Base-by-base conservation (phyloP, 2,888 invertebrate genomes). In the Itoplectis maculator region DNA sequence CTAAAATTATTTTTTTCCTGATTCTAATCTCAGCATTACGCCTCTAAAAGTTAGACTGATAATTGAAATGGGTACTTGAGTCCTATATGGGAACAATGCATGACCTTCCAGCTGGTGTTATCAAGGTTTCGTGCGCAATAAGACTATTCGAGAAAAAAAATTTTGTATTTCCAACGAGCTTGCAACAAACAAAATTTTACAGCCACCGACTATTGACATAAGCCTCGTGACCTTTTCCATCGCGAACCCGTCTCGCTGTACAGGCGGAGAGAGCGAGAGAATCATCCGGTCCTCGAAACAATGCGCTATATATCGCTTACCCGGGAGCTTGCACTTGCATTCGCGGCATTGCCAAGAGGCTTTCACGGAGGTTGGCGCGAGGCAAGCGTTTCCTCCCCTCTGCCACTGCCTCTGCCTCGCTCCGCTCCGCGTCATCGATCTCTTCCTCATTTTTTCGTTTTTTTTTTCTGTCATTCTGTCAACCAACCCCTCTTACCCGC, bases 351-450 rank as follows among this genome's bases (percentile, higher is more conserved):
- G 66, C 70, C 75, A 72, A 61, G 70, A 49, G 61, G 78, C 11
- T 70, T 49, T 37, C 56, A 47, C 70, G 40, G 29, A 37, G 45
- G 61, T 75, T 74, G 70, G 79, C 79, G 59, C 65, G 51, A 42
- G 45, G 45, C 42, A 54, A 73, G 54, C 72, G 15, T n/a, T 47
- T 59, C 66, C 61, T 20, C 56, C 20, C 20, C 49, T 13, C 59
- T 11, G 9, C 1, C 49, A 13, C 40, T n/a, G 42, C 42, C 47
- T 42, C 29, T 29, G 3, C 23, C 40, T 15, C 47, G 20, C 37
- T 40, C 35, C 29, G 68, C 59, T 66, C 72, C 68, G 75, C 84
- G 76, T 84, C 82, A 84, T 82, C 82, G 84, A 84, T 83, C 72
- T 81, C 45, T 79, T 65, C 49, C 65, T 70, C 82, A 68, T 79